A percentile compares a stretch with the other conserved stretches of the same genome.
Evolutionary conservation across 2,113 vertebrate species (phyloP).

Genomic region (Rhea pennata): DNA sequence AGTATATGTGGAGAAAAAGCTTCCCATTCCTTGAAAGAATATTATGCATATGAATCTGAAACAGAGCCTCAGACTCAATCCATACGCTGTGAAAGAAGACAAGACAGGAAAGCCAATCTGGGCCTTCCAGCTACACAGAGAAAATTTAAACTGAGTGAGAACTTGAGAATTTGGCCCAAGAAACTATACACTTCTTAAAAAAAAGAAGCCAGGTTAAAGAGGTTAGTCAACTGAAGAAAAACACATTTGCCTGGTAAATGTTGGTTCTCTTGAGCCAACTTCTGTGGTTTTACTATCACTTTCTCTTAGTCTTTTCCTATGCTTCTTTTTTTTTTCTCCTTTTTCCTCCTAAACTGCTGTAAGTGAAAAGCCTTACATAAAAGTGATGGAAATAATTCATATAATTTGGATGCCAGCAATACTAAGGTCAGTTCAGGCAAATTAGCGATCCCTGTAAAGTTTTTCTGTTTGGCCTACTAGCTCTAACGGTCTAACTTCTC

Average conservation of each 20-base stretch:
- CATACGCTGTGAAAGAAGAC: background rate
- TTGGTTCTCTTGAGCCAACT: background rate
- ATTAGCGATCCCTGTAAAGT: background rate
- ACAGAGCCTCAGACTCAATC: background rate
- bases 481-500: background rate
- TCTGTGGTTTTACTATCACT: background rate
- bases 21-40: conserved; percentile 36
- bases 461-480: background rate
- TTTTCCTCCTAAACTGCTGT: background rate
- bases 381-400: background rate
- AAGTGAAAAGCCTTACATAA: background rate
- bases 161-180: background rate
- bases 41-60: conserved; percentile 4
- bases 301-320: background rate
- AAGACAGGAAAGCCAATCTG: background rate
- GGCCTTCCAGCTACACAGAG: background rate
- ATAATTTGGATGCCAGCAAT: background rate
- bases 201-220: background rate
- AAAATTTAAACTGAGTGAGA: background rate
- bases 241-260: background rate
- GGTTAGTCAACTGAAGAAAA: conserved; percentile 26
- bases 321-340: background rate
- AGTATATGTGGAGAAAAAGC: conserved; percentile 27
- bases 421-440: background rate
- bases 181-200: background rate